Evolutionary conservation across 1,140 invertebrate genomes (phyloP).

Genomic region (Cheumatopsyche charites): DNA sequence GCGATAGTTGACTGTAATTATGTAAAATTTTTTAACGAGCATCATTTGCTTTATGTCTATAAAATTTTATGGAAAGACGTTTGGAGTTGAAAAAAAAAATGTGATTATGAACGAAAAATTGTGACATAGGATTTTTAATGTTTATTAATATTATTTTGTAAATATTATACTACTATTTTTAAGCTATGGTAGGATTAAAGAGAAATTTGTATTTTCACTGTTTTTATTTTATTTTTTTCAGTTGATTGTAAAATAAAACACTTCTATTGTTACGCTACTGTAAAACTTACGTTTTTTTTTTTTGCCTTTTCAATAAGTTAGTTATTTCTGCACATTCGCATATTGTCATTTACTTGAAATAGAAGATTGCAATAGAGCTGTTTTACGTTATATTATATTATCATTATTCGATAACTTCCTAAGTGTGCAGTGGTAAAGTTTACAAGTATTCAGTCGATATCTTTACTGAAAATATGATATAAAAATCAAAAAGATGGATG

Average conservation of each 20-base stretch:
- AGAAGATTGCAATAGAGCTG: too few species aligned
- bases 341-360: too few species aligned
- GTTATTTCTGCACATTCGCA: not conserved
- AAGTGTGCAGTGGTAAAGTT: too few species aligned
- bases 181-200: conserved; percentile 21
- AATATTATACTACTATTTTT: conserved; percentile 18
- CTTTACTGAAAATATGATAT: too few species aligned
- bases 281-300: too few species aligned
- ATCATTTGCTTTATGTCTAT: conserved; percentile 23
- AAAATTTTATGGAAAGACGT: conserved; percentile 19
- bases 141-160: conserved; percentile 31
- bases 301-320: not conserved
- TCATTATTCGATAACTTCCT: too few species aligned
- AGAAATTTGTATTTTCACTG: conserved; percentile 26
- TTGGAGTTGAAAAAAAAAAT: conserved; percentile 16
- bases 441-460: too few species aligned
- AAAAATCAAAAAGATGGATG: too few species aligned
- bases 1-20: conserved; percentile 32
- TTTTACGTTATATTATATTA: too few species aligned
- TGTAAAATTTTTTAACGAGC: conserved; percentile 26
- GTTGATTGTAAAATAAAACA: too few species aligned
- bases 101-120: conserved; percentile 22
- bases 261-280: not conserved
- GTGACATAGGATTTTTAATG: conserved; percentile 25
- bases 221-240: not conserved